Evolutionary conservation across 2,888 invertebrate genomes (phyloP), one percentile per base, ranked within the genome.

Genomic region (Microdon myrmicae): DNA sequence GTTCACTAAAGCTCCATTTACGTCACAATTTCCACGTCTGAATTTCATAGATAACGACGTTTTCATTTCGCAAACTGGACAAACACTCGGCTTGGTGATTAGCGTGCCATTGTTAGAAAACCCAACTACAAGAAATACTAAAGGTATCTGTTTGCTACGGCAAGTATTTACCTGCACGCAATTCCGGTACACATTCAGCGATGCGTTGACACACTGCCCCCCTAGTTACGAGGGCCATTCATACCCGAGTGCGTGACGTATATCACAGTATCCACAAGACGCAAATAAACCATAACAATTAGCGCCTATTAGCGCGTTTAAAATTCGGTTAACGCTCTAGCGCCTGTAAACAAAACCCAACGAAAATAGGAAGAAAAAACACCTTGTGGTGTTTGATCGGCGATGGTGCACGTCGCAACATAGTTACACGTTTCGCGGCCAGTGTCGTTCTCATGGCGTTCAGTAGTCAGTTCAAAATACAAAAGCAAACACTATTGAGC

Each of bases 291-390:
- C 32, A n/a, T 59, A 59, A 43, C 59, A 66, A 66, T 66, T 66
- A 66, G 66, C 53, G 48, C 48, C 48, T 53, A 59, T 66, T 66
- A 66, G 38, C 38, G 44, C 29, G 47, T 66, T 66, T 66, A 48
- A 59, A 66, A 66, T 66, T 66, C 54, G 66, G 66, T 59, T 56
- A 66, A 53, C 48, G 53, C 54, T 53, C 39, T 53, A 28, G 44
- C 61, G 29, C 41, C 26, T 43, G 38, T 51, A 49, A 23, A 39
- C 43, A 44, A 48, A 48, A 54, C 45, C 14, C 32, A 31, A 16
- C 17, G 34, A 19, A 23, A 53, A 51, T 56, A 38, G n/a, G n/a
- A n/a, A n/a, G n/a, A n/a, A n/a, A n/a, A n/a, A n/a, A n/a, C n/a
- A n/a, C n/a, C n/a, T n/a, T n/a, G n/a, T n/a, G n/a, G n/a, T n/a